Conservation (phyloP, 2,113 vertebrate genomes). For the Plestiodon gilberti region DNA sequence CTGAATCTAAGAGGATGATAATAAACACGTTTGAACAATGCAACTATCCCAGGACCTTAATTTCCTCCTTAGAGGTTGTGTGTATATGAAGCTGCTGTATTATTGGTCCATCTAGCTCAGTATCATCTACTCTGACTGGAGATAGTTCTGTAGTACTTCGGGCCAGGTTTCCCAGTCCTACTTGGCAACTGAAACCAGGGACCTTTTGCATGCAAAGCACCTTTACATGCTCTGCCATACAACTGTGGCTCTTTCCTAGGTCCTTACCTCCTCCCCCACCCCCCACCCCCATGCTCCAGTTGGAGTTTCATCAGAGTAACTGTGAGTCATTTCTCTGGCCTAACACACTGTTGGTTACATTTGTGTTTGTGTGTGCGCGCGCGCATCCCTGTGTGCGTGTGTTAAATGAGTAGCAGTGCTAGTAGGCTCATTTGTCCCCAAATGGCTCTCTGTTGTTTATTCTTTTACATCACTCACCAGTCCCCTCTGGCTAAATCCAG, state of each 20-base stretch:
- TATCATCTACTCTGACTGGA: too few relatives aligned
- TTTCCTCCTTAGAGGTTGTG: not conserved
- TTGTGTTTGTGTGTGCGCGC: too few relatives aligned
- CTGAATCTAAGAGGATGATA: not conserved
- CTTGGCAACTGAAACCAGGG: too few relatives aligned
- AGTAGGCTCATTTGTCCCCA: constrained; percentile 27
- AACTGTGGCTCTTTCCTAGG: too few relatives aligned
- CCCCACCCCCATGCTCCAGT: not conserved
- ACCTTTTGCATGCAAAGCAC: too few relatives aligned
- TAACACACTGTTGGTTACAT: not conserved
- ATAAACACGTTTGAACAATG: not conserved
- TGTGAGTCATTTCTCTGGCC: not conserved
- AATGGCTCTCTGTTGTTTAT: constrained; percentile 8
- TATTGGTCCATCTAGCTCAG: too few relatives aligned
- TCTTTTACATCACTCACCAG: constrained; percentile 40
- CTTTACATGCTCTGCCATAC: too few relatives aligned
- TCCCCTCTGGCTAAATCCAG: constrained; percentile 18
- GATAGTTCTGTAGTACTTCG: too few relatives aligned
- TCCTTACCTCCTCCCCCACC: too few relatives aligned
- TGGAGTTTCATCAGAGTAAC: not conserved
- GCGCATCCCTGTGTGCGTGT: not conserved
- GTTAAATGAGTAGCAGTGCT: not conserved
- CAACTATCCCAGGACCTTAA: not conserved
- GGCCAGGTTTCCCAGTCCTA: too few relatives aligned
- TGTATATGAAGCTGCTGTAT: too few relatives aligned